phyloP scores from a whole-genome alignment of 2,113 vertebrate genomes.

The Alethe diademata region DNA sequence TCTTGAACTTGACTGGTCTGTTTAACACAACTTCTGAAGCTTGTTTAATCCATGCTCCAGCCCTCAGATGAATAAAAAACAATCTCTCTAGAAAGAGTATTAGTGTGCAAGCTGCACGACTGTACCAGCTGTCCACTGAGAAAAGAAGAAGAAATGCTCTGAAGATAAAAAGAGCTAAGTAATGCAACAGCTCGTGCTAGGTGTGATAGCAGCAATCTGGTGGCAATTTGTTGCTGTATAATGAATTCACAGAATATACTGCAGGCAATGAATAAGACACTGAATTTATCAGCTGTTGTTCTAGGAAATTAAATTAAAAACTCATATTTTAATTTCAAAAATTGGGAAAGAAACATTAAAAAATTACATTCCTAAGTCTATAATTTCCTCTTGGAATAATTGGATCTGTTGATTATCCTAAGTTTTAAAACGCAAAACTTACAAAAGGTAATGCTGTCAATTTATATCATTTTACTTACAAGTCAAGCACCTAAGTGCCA shows the following conservation, averaged over 20 bases:
- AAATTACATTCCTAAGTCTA: not conserved
- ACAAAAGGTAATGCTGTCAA: not conserved
- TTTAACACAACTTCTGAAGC: not conserved
- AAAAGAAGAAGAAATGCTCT: constrained; percentile 12
- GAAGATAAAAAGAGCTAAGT: constrained; percentile 45
- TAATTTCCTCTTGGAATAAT: not conserved
- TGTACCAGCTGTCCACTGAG: constrained; percentile 9
- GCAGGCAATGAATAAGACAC: constrained; percentile 29
- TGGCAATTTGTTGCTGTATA: constrained; percentile 23
- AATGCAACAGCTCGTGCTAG: not conserved
- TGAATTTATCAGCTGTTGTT: not conserved
- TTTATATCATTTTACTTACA: not conserved
- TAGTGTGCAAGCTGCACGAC: not conserved
- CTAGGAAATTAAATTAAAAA: not conserved
- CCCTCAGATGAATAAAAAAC: not conserved
- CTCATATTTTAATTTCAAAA: not conserved
- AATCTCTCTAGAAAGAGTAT: not conserved
- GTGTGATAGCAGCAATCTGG: constrained; percentile 54
- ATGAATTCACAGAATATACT: constrained; percentile 35
- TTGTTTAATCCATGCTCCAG: not conserved
- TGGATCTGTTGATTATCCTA: not conserved
- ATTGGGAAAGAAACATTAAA: not conserved
- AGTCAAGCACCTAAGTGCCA: not conserved
- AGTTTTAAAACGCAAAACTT: not conserved
- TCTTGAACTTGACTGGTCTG: not conserved